Conservation (phyloP, 2,113 vertebrate genomes). For the Coryphaenoides rupestris region DNA sequence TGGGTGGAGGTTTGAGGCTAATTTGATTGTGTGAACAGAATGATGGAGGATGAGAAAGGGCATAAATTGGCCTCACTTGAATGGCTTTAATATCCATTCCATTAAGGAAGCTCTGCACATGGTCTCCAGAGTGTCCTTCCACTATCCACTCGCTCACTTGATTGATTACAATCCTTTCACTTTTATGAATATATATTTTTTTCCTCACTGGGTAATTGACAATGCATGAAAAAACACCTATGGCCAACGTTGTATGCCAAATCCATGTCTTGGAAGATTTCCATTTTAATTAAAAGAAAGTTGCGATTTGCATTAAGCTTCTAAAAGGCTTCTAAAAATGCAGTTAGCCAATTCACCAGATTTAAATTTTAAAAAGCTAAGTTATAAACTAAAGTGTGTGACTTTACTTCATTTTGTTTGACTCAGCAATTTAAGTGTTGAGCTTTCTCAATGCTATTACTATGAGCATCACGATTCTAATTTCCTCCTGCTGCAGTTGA, state of each 20-base stretch:
- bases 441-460: background rate
- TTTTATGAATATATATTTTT: conserved; percentile 40
- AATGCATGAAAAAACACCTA: conserved; percentile 25
- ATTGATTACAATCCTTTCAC: conserved; percentile 46
- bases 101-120: conserved; percentile 46
- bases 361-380: background rate
- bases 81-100: conserved; percentile 63
- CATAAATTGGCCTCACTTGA: conserved; percentile 66
- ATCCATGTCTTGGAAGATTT: conserved; percentile 50
- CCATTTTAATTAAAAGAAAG: conserved; percentile 46
- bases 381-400: conserved; percentile 5
- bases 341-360: conserved; percentile 21
- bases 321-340: conserved; percentile 37
- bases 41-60: conserved; percentile 57
- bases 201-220: conserved; percentile 49
- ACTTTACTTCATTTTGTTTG: background rate
- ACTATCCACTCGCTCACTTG: conserved; percentile 52
- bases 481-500: conserved; percentile 14
- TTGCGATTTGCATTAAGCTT: conserved; percentile 43
- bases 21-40: conserved; percentile 61
- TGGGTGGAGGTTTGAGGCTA: conserved; percentile 56
- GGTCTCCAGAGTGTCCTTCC: conserved; percentile 43
- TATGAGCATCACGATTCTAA: background rate
- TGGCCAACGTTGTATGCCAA: conserved; percentile 25
- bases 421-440: background rate